Evolutionary conservation across 2,797 vertebrate genomes (phyloP), one percentile per base, ranked within the genome.

Genomic region (Oophaga sylvatica): DNA sequence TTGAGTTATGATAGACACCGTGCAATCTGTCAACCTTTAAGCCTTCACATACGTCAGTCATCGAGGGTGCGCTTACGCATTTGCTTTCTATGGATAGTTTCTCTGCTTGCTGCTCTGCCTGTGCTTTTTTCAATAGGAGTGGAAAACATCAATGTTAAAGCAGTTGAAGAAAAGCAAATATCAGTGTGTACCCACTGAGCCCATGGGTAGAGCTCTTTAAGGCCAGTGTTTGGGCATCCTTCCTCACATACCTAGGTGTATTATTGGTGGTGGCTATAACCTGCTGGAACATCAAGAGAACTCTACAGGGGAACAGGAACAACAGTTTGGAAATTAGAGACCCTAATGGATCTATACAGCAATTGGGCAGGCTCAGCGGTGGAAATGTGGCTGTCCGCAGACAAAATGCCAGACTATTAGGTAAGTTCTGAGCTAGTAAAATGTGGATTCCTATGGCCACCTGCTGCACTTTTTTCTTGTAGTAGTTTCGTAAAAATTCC

Each of bases 1-100:
- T 81, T 91, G 62, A 91, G 88, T 70, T 80, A 87, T 29, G 90
- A 91, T 62, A 87, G 90, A 20, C 90, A 91, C 70, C 77, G 87
- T 29, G 90, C 88, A 12, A 89, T 87, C 60, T 90, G 90, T 62
- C 88, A 90, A n/a, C 90, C 90, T 2, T 41, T 91, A 20, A 83
- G 65, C 41, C 76, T 77, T 16, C 84, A 85, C 48, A 8, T 87
- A 3, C 79, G 79, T 5, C 63, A 83, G 15, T 31, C 65, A 5
- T 87, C 88, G 12, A 71, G 86, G 26, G 65, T 89, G 19, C 90
- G 85, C 41, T 63, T 63, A 41, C 86, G 90, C 1, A 67, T 91
- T 35, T 83, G 81, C 10, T 56, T 87, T 22, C 83, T 91, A 4
- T 91, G 90, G 90, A 15, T 87, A 29, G 13, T n/a, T 9, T 83